phyloP scores from a whole-genome alignment of 1,140 invertebrate genomes.

The Chelonus insularis region DNA sequence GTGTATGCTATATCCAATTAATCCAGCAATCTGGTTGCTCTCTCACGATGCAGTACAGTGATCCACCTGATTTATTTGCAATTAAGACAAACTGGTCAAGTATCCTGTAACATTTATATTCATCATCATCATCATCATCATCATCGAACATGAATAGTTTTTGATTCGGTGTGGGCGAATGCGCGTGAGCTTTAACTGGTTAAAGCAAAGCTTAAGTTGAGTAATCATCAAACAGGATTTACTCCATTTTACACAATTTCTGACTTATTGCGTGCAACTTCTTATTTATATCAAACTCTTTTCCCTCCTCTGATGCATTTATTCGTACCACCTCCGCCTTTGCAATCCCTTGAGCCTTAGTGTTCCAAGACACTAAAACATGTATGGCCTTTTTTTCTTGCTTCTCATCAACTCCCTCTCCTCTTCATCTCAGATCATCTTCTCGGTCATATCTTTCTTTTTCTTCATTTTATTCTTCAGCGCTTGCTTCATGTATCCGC shows the following conservation, averaged over 20 bases:
- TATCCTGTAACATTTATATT: background rate
- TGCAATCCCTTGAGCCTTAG: background rate
- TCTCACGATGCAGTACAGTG: conserved; percentile 17
- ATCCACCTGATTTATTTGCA: conserved; percentile 46
- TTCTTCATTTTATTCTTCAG: conserved; percentile 22
- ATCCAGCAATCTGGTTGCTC: conserved; percentile 46
- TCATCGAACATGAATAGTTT: conserved; percentile 3
- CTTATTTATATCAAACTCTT: conserved; percentile 20
- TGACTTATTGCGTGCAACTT: conserved; percentile 30
- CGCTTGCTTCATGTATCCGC: conserved; percentile 24
- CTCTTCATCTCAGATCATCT: background rate
- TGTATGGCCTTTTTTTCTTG: conserved; percentile 21
- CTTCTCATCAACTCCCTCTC: conserved; percentile 14
- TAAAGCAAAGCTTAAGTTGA: conserved; percentile 21
- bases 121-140: conserved; percentile 25
- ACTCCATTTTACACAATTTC: conserved; percentile 28
- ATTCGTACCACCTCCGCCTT: conserved; percentile 1
- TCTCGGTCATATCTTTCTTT: conserved; percentile 10
- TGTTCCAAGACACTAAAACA: conserved; percentile 2
- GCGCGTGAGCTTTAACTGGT: background rate
- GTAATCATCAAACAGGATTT: conserved; percentile 31
- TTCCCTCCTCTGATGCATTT: background rate
- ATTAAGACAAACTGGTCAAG: conserved; percentile 36
- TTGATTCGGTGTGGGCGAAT: conserved; percentile 24
- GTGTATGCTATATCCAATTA: conserved; percentile 40